Conservation (phyloP, 2,888 invertebrate genomes). For the Epicampocera succincta region DNA sequence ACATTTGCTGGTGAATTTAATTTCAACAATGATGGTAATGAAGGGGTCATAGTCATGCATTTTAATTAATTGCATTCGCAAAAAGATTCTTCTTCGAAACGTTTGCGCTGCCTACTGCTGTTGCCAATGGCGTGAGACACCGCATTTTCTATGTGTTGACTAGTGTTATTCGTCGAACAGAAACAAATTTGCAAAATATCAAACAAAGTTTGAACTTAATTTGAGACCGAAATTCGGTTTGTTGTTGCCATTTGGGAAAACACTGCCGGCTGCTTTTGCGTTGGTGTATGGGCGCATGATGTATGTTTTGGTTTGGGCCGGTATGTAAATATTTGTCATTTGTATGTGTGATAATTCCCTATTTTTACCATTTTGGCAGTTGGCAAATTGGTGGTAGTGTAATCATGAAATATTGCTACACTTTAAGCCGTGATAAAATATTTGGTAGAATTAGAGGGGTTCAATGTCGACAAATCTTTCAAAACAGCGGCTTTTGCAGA, state of each 20-base stretch:
- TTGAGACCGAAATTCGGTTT: conserved; percentile 25
- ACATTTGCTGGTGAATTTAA: background rate
- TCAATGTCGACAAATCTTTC: too few species aligned
- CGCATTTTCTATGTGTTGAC: background rate
- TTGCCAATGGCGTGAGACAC: background rate
- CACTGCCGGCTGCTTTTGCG: background rate
- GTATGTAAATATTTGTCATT: background rate
- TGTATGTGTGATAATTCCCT: background rate
- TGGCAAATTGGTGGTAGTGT: conserved; percentile 2
- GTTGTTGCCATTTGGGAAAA: conserved; percentile 15
- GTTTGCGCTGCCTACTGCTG: background rate
- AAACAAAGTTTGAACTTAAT: background rate
- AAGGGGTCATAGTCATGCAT: conserved; percentile 30
- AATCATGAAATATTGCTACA: conserved; percentile 49
- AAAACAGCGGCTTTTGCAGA: too few species aligned
- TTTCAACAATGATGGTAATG: background rate
- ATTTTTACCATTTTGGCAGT: background rate
- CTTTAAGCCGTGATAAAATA: conserved; percentile 16
- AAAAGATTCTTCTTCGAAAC: background rate
- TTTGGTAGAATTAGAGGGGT: background rate
- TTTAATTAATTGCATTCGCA: conserved; percentile 36
- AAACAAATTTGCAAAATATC: conserved; percentile 8
- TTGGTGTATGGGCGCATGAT: background rate
- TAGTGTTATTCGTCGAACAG: conserved; percentile 13
- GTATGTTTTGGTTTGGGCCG: too few species aligned